A percentile compares a stretch with the other conserved stretches of the same genome.
phyloP scores from a whole-genome alignment of 2,888 invertebrate genomes.

The Tyria jacobaeae region DNA sequence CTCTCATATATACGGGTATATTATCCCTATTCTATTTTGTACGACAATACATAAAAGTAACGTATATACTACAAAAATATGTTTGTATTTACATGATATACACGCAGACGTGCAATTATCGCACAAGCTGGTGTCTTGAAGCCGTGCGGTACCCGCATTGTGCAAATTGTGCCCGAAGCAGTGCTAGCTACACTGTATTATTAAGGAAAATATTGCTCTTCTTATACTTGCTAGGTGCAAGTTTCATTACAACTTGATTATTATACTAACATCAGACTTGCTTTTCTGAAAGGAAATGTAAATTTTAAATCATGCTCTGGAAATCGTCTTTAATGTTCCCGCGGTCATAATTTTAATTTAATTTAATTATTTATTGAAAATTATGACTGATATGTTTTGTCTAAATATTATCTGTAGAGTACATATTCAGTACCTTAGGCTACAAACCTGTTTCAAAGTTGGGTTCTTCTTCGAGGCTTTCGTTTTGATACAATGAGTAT shows the following conservation, averaged over 20 bases:
- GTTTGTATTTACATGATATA: constrained; percentile 7
- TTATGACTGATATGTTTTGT: too few relatives aligned
- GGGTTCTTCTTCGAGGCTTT: too few relatives aligned
- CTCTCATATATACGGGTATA: too few relatives aligned
- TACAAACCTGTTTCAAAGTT: too few relatives aligned
- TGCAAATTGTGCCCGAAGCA: constrained; percentile 14
- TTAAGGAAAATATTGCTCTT: constrained; percentile 15
- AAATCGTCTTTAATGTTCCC: not conserved
- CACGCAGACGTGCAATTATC: constrained; percentile 5
- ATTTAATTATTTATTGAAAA: too few relatives aligned
- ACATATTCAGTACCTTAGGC: too few relatives aligned
- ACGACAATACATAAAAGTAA: not conserved
- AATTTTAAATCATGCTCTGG: not conserved
- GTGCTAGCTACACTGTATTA: not conserved
- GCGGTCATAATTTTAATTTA: too few relatives aligned
- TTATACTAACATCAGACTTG: not conserved
- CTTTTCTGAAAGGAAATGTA: not conserved
- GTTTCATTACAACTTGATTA: not conserved
- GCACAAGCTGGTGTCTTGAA: constrained; percentile 11
- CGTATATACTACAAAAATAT: not conserved
- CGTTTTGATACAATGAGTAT: too few relatives aligned
- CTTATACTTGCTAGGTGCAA: not conserved
- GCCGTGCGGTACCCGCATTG: constrained; percentile 12
- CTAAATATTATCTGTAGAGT: too few relatives aligned
- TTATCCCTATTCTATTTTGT: too few relatives aligned